Base-by-base conservation (phyloP, 2,113 vertebrate species). In the Rhizomys pruinosus region DNA sequence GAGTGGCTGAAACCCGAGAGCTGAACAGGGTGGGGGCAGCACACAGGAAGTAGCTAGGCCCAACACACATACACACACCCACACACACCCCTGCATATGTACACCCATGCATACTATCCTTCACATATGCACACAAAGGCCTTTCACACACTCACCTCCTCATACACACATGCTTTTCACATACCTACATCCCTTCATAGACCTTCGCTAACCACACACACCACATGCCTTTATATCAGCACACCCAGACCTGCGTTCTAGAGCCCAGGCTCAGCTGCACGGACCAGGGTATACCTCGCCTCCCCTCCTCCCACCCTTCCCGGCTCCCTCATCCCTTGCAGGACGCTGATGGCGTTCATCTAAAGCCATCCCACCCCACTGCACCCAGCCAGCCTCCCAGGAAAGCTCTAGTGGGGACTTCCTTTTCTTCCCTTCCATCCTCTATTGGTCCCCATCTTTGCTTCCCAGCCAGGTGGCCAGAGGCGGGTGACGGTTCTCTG, bases 1-100 rank as follows among this genome's bases (percentile, higher is more conserved):
- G 95, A 64, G 95, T 71, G 81, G 97, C 97, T 97, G 98, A 97
- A 98, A 98, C 87, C 15, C 1, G 97, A 98, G 98, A 97, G 92
- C 95, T 96, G 94, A 84, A 94, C 66, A 4, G 68, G 93, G 96
- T 94, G 77, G 94, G 95, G 76, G 93, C 74, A 55, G 88, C 68
- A 95, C 71, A n/a, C 89, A 92, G 44, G 72, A 79, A 96, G 97
- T 96, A 79, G 84, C 95, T 95, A 73, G 96, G 81, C 92, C 95
- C 42, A 91, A 25, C 29, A 32, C 23, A 39, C 12, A 77, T n/a
- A 8, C 15, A 1, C 16, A 2, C 57, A 76, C 39, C 9, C 37
- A 44, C 29, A 77, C 12, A 10, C n/a, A 39, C n/a, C 2, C 16
- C 32, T 23, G 6, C 52, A 22, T 63, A 4, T 15, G 3, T 15